Conservation (phyloP, 2,113 vertebrate genomes). For the Mastomys coucha region DNA sequence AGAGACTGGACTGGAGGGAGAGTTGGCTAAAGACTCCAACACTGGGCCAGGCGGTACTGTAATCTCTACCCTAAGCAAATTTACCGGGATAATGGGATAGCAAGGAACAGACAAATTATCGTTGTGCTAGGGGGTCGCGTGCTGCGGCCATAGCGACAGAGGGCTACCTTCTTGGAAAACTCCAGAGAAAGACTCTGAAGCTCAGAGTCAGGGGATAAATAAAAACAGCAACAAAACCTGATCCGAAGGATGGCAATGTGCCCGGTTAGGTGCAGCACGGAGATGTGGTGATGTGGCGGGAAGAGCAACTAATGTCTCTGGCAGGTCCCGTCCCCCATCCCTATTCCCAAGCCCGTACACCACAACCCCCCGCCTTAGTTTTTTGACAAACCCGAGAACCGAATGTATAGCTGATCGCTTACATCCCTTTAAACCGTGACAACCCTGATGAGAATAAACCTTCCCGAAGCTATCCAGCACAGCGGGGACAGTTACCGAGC, state of each 20-base stretch:
- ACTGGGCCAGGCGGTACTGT: neutral
- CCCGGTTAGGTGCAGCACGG: neutral
- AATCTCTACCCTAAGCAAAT: neutral
- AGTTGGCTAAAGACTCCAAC: neutral
- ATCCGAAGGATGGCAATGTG: neutral
- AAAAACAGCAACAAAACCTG: neutral
- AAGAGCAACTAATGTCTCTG: neutral
- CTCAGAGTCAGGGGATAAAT: neutral
- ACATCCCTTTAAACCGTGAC: neutral
- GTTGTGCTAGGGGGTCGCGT: neutral
- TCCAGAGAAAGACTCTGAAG: neutral
- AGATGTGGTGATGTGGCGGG: neutral
- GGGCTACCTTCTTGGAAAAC: slow-evolving; percentile 42
- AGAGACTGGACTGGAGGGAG: neutral
- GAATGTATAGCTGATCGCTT: neutral
- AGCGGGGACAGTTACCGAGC: neutral
- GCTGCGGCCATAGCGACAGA: neutral
- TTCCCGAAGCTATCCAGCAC: neutral
- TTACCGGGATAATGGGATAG: neutral
- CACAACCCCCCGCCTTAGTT: neutral
- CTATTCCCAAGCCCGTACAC: neutral
- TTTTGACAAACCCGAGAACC: neutral
- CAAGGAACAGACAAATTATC: neutral
- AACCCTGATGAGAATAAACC: accelerated
- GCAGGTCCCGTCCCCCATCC: neutral